Evolutionary conservation across 1,140 invertebrate genomes (phyloP), one percentile per base, ranked within the genome.

Genomic region (Drosophila nasuta): DNA sequence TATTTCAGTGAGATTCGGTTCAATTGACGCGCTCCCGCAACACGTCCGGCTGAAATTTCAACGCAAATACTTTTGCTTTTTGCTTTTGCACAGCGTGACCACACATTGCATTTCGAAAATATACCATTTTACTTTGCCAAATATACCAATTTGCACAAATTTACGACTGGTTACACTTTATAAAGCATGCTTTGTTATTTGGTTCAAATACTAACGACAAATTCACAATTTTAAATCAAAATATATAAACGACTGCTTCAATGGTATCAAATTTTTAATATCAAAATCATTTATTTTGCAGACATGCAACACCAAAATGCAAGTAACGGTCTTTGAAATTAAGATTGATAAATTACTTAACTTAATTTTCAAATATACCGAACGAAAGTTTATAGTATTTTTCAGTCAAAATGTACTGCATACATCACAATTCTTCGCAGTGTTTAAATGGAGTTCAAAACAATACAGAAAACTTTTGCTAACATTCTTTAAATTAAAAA

Each of bases 31-130:
- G 70, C 70, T 73, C 70, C 63, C 70, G 65, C 65, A 69, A 73
- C 71, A 74, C 71, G 65, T 74, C 71, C 71, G 71, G 65, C 65
- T 68, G 71, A 74, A 62, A 33, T 73, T 62, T 69, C 57, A 74
- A 74, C 57, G 71, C 57, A 68, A 74, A 74, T 43, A 43, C 41
- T 43, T 43, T 43, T 43, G 41, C 41, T 43, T 43, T 43, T 43
- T 43, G 41, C 11, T 43, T 43, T 43, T 43, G 41, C n/a, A n/a
- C 41, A 43, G 41, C 41, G 41, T 43, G 41, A 43, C 41, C 41
- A 11, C 15, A 17, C 5, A 6, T 49, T 49, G 2, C 13, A 20
- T 25, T 49, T 20, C 13, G 2, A 7, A 25, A 25, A 20, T 8
- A 49, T 49, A 25, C 17, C n/a, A 20, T 13, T 20, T 49, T 51